Evolutionary conservation across 2,888 invertebrate genomes (phyloP).

Genomic region (Cantharis lateralis): DNA sequence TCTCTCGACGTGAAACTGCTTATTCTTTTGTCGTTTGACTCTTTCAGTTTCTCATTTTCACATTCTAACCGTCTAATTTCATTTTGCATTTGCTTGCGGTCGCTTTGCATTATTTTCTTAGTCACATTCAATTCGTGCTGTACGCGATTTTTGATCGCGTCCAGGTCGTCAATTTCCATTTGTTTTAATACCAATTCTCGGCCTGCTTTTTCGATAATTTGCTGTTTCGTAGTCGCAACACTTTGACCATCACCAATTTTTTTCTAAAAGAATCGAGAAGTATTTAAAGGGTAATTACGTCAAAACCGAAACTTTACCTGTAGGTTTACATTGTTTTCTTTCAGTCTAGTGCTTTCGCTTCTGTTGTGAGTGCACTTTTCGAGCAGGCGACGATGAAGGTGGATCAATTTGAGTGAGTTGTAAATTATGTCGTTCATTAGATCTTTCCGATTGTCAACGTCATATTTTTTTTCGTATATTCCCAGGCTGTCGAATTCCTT

Average conservation of each 20-base stretch:
- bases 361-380: neutral
- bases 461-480: neutral
- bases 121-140: constrained; percentile 3
- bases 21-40: neutral
- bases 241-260: neutral
- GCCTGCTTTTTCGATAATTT: neutral
- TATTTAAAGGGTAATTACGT: neutral
- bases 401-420: neutral
- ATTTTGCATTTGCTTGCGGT: neutral
- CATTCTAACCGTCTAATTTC: constrained; percentile 10
- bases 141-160: neutral
- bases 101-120: neutral
- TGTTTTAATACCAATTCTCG: neutral
- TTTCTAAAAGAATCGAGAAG: neutral
- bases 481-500: neutral
- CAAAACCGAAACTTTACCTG: neutral
- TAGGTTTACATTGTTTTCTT: neutral
- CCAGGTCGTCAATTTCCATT: neutral
- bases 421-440: neutral
- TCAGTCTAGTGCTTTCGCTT: neutral
- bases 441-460: neutral
- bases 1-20: constrained; percentile 21
- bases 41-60: neutral
- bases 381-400: neutral
- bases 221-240: neutral